phyloP scores from a whole-genome alignment of 2,797 vertebrate genomes.

The Orestias chungarensis region DNA sequence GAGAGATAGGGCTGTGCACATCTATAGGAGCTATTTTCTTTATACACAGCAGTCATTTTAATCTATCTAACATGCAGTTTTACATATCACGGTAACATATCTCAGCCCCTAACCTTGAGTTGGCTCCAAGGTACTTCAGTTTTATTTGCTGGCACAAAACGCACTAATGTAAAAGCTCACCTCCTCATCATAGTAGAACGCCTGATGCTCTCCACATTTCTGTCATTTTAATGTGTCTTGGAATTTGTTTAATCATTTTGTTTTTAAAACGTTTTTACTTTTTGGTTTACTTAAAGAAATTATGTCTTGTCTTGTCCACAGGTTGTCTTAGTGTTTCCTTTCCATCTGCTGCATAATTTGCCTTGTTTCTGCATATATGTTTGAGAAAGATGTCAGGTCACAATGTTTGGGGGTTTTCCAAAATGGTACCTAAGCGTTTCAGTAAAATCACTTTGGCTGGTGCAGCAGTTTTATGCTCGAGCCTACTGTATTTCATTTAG shows the following conservation, averaged over 20 bases:
- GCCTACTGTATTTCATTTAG: no score
- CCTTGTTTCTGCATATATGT: background rate
- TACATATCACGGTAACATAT: conserved; percentile 26
- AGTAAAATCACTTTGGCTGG: no score
- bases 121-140: conserved; percentile 10
- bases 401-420: no score
- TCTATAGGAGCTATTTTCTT: background rate
- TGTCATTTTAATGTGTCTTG: background rate
- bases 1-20: conserved; percentile 26
- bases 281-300: no score
- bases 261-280: background rate
- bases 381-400: background rate
- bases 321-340: background rate
- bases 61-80: conserved; percentile 7
- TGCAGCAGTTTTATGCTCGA: no score
- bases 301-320: background rate
- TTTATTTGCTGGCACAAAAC: conserved; percentile 25
- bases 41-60: background rate
- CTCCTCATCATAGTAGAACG: background rate
- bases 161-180: background rate
- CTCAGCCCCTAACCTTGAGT: conserved; percentile 29
- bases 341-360: background rate
- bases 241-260: background rate
- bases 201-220: background rate
- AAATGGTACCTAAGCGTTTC: no score